Conservation (phyloP, 2,888 invertebrate species). For the Fissipunctia ypsillon region DNA sequence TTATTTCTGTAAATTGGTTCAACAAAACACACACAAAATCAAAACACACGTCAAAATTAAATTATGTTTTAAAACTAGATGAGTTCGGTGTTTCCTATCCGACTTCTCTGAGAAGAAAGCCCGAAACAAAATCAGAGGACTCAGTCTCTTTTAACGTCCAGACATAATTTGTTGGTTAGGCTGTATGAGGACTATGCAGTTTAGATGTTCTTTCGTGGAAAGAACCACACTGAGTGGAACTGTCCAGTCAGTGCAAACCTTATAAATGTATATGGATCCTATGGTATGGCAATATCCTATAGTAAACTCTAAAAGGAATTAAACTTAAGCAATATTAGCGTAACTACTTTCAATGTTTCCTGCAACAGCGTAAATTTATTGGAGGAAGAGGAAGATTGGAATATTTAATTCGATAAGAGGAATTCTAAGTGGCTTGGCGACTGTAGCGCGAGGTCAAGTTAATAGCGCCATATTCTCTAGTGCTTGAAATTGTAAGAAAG, state of each 20-base stretch:
- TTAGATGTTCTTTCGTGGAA: background rate
- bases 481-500: conserved; percentile 49
- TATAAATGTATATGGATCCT: conserved; percentile 2
- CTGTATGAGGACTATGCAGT: background rate
- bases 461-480: conserved; percentile 51
- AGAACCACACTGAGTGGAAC: background rate
- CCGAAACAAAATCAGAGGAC: background rate
- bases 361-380: conserved; percentile 56
- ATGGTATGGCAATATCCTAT: background rate
- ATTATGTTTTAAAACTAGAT: background rate
- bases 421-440: conserved; percentile 63
- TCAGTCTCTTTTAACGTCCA: background rate
- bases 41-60: background rate
- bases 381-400: conserved; percentile 55
- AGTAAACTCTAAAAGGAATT: conserved; percentile 8
- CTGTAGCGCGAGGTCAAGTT: conserved; percentile 58
- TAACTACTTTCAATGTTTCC: conserved; percentile 40
- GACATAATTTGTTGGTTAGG: background rate
- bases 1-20: background rate
- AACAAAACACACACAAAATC: background rate
- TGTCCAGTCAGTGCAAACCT: background rate
- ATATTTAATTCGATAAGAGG: conserved; percentile 65
- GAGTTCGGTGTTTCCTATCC: background rate
- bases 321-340: conserved; percentile 37
- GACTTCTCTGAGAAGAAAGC: background rate